Conservation (phyloP, 2,888 invertebrate species). For the Lysandra bellargus region DNA sequence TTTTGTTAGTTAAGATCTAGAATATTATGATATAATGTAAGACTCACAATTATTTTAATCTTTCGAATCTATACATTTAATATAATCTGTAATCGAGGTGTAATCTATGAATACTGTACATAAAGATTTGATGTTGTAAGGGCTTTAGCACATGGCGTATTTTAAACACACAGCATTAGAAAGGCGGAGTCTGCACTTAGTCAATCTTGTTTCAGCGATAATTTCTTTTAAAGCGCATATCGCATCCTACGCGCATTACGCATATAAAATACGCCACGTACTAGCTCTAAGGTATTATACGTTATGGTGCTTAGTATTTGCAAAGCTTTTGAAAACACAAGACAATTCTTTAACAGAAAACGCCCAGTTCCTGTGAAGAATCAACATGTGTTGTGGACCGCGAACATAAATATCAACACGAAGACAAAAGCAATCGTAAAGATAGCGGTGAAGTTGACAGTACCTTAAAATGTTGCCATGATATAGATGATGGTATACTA, state of each 20-base stretch:
- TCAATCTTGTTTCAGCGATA: too few species aligned
- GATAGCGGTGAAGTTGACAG: background rate
- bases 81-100: background rate
- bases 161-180: background rate
- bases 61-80: background rate
- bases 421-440: background rate
- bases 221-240: too few species aligned
- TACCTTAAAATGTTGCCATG: background rate
- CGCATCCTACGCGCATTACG: too few species aligned
- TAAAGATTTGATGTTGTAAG: background rate
- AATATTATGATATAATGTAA: background rate
- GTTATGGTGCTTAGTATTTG: background rate
- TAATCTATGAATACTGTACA: background rate
- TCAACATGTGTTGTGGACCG: conserved; percentile 1
- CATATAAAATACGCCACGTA: too few species aligned
- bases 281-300: too few species aligned
- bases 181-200: too few species aligned
- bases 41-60: background rate
- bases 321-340: conserved; percentile 46
- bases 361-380: conserved; percentile 58
- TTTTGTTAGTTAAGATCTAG: background rate
- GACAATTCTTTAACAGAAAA: conserved; percentile 68
- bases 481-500: background rate
- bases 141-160: background rate
- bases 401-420: background rate